Base-by-base conservation (phyloP, 2,797 vertebrate genomes). In the Coregonus ussuriensis region DNA sequence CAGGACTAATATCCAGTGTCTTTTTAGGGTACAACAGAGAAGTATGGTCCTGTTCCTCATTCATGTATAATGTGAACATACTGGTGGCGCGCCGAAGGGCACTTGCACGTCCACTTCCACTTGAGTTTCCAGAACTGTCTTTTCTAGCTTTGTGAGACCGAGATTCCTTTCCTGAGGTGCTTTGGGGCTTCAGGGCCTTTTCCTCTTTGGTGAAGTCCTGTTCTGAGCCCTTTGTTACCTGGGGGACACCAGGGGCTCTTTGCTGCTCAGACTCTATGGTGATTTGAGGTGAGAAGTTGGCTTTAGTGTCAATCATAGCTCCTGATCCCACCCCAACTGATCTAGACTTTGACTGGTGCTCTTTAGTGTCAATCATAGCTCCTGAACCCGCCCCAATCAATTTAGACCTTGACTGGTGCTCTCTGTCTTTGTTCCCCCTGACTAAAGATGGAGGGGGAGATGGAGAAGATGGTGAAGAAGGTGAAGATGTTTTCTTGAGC, bases 61-160 rank as follows among this genome's bases (percentile, higher is more conserved):
- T 73, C 9, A 68, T 72, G 2, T 84, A 88, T 11, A 94, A 74
- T 14, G 89, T 21, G 11, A 93, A 93, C 93, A 95, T 94, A 85
- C 93, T 94, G 0, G 84, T 84, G 62, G 91, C 77, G 0, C 92
- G 91, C 3, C 90, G 90, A 74, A 94, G 66, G 18, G 89, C 80
- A 33, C 79, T 88, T 4, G 74, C 77, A 33, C 83, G 91, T 77
- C 87, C 85, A 16, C 87, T 87, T 1, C 87, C 85, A 15, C 87
- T 87, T 1, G 85, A 80, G 31, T 63, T 77, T 79, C 85, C 59
- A 41, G 85, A 90, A 67, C 81, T 87, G 71, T 89, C 92, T 82
- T 82, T 93, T 80, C 82, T 89, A 76, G 18, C 78, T 72, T 91
- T 93, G 0, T 84, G 75, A 37, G 87, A 65, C 1, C 72, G 87